Percentiles rank a stretch among this genome's conserved stretches.
These are phyloP conservation scores for Heteromyza rotundicornis DNA, from an alignment of 2,888 invertebrate species.

Conservation along the genomic window DNA sequence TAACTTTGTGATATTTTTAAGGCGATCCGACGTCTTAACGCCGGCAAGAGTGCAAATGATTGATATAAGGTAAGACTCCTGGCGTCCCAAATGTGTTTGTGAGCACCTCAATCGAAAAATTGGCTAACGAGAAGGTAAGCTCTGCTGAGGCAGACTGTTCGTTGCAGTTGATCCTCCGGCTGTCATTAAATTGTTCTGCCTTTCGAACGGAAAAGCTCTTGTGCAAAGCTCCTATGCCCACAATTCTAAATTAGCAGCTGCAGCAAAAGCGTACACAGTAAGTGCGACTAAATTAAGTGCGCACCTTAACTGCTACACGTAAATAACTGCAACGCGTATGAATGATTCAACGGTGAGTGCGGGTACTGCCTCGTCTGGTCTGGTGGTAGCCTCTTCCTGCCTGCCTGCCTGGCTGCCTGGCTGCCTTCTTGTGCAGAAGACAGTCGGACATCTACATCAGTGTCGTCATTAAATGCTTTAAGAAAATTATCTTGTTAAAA, in stretches of 20 bases:
- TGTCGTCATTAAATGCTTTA: constrained; percentile 57
- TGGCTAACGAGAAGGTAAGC: too few species aligned
- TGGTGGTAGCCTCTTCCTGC: constrained; percentile 18
- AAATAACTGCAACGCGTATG: constrained; percentile 19
- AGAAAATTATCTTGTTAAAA: constrained; percentile 61
- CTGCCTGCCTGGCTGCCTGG: background rate
- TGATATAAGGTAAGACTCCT: too few species aligned
- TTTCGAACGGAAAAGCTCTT: too few species aligned
- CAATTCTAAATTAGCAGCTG: constrained; percentile 2
- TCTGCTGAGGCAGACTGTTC: too few species aligned
- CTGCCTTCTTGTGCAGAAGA: background rate
- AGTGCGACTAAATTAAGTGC: constrained; percentile 45
- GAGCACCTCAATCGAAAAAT: too few species aligned
- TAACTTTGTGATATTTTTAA: too few species aligned
- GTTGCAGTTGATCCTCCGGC: too few species aligned
- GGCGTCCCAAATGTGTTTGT: too few species aligned
- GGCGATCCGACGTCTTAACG: too few species aligned
- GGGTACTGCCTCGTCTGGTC: constrained; percentile 18
- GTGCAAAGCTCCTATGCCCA: background rate
- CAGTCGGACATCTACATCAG: background rate
- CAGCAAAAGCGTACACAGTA: constrained; percentile 30
- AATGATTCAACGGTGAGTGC: background rate
- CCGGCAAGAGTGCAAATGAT: too few species aligned
- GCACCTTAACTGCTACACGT: constrained; percentile 27
- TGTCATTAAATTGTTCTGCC: too few species aligned